Evolutionary conservation across 2,888 invertebrate species (phyloP).

Genomic region (Tachina lurida): DNA sequence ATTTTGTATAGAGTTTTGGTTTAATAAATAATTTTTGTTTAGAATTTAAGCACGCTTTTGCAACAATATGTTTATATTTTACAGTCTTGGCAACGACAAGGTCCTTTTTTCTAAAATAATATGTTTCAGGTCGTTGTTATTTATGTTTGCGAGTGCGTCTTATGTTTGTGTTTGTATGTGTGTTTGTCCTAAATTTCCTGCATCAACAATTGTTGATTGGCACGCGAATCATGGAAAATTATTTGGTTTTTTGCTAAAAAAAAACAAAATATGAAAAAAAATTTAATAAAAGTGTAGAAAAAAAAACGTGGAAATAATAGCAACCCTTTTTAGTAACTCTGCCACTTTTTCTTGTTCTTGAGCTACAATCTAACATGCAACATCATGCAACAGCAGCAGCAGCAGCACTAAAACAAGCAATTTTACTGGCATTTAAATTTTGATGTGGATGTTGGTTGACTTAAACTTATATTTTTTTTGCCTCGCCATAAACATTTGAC

Average conservation of each 20-base stretch:
- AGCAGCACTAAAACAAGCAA: slow-evolving; percentile 14
- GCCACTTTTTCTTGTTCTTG: slow-evolving; percentile 37
- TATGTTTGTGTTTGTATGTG: slow-evolving; percentile 7
- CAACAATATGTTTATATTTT: not conserved
- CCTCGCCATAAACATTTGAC: slow-evolving; percentile 65
- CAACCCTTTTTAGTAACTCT: slow-evolving; percentile 53
- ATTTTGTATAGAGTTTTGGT: slow-evolving; percentile 18
- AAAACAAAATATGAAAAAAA: slow-evolving; percentile 36
- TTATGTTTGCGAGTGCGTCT: not conserved
- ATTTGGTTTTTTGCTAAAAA: slow-evolving; percentile 43
- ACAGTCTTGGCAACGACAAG: slow-evolving; percentile 35
- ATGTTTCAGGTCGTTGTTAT: slow-evolving; percentile 40
- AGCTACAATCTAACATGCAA: slow-evolving; percentile 67
- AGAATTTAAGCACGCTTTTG: slow-evolving; percentile 54
- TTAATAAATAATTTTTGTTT: slow-evolving; percentile 43
- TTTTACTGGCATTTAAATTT: slow-evolving; percentile 57
- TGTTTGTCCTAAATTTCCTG: slow-evolving; percentile 50
- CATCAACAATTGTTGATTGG: slow-evolving; percentile 68
- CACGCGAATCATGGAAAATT: slow-evolving; percentile 65
- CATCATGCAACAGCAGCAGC: slow-evolving; percentile 51
- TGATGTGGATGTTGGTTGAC: slow-evolving; percentile 36
- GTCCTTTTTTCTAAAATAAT: slow-evolving; percentile 49
- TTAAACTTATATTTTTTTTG: not conserved
- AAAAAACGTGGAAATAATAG: slow-evolving; percentile 41
- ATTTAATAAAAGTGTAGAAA: slow-evolving; percentile 10